Evolutionary conservation across 2,888 invertebrate genomes (phyloP).

Genomic region (Pharmacophagus antenor): DNA sequence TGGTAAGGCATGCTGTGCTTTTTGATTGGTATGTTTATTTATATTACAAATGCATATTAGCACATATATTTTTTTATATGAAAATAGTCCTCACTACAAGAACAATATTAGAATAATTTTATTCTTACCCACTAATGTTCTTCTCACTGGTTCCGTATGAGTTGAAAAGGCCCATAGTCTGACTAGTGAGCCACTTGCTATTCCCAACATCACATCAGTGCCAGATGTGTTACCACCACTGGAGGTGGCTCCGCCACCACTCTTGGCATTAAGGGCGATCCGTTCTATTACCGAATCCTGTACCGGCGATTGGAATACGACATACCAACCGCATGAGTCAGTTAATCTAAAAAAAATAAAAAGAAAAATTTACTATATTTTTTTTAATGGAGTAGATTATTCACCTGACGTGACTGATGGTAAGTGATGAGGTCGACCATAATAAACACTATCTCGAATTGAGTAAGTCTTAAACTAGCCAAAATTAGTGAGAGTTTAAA

Average conservation of each 20-base stretch:
- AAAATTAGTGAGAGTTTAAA: no score
- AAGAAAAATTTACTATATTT: no score
- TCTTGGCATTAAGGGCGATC: conserved; percentile 91
- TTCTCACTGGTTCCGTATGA: conserved; percentile 72
- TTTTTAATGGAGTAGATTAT: no score
- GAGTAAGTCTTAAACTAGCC: no score
- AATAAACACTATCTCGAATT: no score
- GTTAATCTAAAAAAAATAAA: conserved; percentile 83
- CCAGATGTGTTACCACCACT: conserved; percentile 61
- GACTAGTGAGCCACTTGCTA: conserved; percentile 71
- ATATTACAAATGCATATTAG: no score
- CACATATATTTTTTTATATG: no score
- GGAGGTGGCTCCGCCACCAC: conserved; percentile 60
- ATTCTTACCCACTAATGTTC: conserved; percentile 70
- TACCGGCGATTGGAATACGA: conserved; percentile 95
- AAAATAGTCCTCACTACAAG: not conserved
- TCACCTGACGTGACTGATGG: no score
- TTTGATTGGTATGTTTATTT: no score
- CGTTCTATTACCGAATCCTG: conserved; percentile 94
- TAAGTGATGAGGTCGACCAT: no score
- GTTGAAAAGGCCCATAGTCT: conserved; percentile 76
- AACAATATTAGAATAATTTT: not conserved
- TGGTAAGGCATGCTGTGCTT: no score
- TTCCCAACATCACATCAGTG: conserved; percentile 74
- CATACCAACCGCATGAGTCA: conserved; percentile 98